Percentiles rank a stretch among this genome's conserved stretches.
phyloP scores from a whole-genome alignment of 2,888 invertebrate genomes.

The Clivina fossor region DNA sequence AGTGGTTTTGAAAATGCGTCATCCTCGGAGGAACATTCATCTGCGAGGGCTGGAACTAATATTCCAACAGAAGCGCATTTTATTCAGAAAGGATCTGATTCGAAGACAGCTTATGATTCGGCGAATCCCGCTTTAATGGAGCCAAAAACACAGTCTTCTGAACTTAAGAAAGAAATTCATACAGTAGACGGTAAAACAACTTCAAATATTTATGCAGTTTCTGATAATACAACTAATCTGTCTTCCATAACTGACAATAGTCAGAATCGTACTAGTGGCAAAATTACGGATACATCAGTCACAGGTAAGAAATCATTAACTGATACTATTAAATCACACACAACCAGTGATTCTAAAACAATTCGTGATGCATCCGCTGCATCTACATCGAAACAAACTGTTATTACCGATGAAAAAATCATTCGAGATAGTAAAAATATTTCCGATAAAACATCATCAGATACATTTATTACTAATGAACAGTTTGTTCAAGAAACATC shows the following conservation, averaged over 20 bases:
- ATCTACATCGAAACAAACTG: not conserved
- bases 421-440: too few species aligned
- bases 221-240: conserved; percentile 32
- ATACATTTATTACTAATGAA: conserved; percentile 19
- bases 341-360: conserved; percentile 7
- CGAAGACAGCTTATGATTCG: conserved; percentile 60
- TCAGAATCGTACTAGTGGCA: not conserved
- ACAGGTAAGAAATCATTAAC: not conserved
- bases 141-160: conserved; percentile 53
- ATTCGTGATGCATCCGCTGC: not conserved
- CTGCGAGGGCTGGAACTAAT: conserved; percentile 59
- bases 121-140: conserved; percentile 55
- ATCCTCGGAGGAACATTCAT: conserved; percentile 57
- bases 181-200: conserved; percentile 49
- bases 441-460: conserved; percentile 5
- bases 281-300: not conserved
- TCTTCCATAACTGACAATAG: not conserved
- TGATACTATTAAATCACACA: not conserved
- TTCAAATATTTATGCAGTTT: conserved; percentile 43
- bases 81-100: conserved; percentile 58
- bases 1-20: conserved; percentile 58
- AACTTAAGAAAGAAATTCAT: conserved; percentile 53
- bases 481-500: not conserved
- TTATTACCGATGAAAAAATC: not conserved
- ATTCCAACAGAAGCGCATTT: conserved; percentile 61